phyloP scores from a whole-genome alignment of 23 tunicate genomes.

The Clavelina lepadiformis region DNA sequence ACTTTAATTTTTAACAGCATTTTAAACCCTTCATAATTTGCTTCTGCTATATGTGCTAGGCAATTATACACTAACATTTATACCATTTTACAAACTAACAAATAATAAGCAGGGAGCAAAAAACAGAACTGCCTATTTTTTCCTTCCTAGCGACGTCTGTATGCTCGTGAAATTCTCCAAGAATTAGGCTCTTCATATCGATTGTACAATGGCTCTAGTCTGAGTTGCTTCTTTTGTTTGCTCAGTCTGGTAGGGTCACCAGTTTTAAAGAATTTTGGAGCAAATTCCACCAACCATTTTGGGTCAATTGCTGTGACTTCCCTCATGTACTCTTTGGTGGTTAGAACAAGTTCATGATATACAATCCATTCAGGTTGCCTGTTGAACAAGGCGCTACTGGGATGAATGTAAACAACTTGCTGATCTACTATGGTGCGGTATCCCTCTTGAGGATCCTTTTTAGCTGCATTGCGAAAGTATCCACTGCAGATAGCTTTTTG shows the following conservation, averaged over 20 bases:
- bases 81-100: no score
- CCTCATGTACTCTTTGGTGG: constrained; percentile 99
- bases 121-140: no score
- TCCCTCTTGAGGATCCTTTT: constrained; percentile 98
- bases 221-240: constrained; percentile 92
- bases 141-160: constrained; percentile 56
- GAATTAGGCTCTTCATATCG: constrained; percentile 96
- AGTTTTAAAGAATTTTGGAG: constrained; percentile 91
- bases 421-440: constrained; percentile 92
- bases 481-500: constrained; percentile 98
- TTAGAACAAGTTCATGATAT: constrained; percentile 94
- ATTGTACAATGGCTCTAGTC: constrained; percentile 91
- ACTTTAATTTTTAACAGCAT: no score
- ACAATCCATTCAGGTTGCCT: constrained; percentile 96
- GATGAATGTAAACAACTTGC: constrained; percentile 96
- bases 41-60: no score
- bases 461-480: constrained; percentile 92
- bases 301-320: constrained; percentile 95
- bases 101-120: no score
- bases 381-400: constrained; percentile 91
- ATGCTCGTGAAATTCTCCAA: constrained; percentile 96
- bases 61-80: no score
- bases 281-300: constrained; percentile 97
- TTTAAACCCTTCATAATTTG: no score
- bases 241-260: constrained; percentile 95